A percentile compares a stretch with the other conserved stretches of the same genome.
Evolutionary conservation across 1,140 invertebrate species (phyloP).

Genomic region (Laupala kohalensis): DNA sequence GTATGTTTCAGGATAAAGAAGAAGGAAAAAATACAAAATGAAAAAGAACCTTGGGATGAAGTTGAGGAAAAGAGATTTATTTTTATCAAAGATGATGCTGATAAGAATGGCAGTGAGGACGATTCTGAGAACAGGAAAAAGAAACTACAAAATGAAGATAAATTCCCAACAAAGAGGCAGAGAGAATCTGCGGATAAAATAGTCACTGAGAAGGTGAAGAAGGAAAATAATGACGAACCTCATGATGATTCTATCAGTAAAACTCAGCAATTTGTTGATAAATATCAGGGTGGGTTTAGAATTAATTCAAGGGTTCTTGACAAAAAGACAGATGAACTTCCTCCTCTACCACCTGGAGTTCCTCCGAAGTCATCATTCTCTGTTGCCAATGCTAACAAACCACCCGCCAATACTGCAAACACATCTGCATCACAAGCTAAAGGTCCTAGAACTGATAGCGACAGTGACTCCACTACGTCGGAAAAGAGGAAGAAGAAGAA

Average conservation of each 20-base stretch:
- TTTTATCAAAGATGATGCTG: slow-evolving; percentile 18
- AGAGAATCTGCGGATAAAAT: slow-evolving; percentile 11
- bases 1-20: slow-evolving; percentile 32
- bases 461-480: slow-evolving; percentile 23
- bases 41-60: slow-evolving; percentile 21
- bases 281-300: slow-evolving; percentile 15
- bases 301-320: slow-evolving; percentile 11
- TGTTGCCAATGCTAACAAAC: background rate
- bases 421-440: slow-evolving; percentile 19
- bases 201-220: slow-evolving; percentile 19
- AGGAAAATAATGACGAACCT: slow-evolving; percentile 25
- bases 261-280: slow-evolving; percentile 12
- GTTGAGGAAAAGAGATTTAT: slow-evolving; percentile 19
- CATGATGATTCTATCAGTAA: slow-evolving; percentile 16
- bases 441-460: slow-evolving; percentile 30
- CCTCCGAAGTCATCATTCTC: slow-evolving; percentile 11
- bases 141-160: slow-evolving; percentile 22
- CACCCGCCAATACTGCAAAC: background rate
- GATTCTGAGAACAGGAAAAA: slow-evolving; percentile 19
- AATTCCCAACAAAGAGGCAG: slow-evolving; percentile 8
- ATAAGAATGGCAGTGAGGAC: slow-evolving; percentile 15
- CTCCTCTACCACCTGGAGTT: slow-evolving; percentile 10
- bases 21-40: slow-evolving; percentile 26
- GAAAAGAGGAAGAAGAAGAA: slow-evolving; percentile 11
- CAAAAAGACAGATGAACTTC: slow-evolving; percentile 13